A percentile compares a stretch with the other conserved stretches of the same genome.
These are phyloP conservation scores for Chondrosia reniformis DNA, from an alignment of 37 sponge, comb jelly and placozoan genomes.

Conservation along the genomic window DNA sequence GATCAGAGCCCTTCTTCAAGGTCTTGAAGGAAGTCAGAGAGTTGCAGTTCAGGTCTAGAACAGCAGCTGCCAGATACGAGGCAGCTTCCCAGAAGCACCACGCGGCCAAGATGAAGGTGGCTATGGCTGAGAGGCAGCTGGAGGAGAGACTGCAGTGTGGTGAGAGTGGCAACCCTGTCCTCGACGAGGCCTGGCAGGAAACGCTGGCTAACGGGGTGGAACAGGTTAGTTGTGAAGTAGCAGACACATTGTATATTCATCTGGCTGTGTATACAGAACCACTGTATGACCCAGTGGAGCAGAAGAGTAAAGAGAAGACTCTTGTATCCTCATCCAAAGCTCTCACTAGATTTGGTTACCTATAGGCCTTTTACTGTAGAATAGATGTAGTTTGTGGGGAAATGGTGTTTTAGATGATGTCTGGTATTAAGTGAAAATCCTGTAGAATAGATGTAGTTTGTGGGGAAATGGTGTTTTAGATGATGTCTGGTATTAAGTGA, in stretches of 20 bases:
- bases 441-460: too few species aligned
- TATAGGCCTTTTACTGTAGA: too few species aligned
- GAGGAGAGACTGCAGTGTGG: too few species aligned
- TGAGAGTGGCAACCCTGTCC: background rate
- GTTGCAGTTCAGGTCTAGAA: background rate
- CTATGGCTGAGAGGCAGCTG: conserved; percentile 3
- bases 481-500: too few species aligned
- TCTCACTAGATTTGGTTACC: too few species aligned
- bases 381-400: too few species aligned
- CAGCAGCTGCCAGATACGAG: background rate
- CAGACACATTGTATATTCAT: background rate
- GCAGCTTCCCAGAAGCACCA: conserved; percentile 15
- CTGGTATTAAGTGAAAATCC: too few species aligned
- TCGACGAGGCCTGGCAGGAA: conserved; percentile 20
- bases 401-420: too few species aligned
- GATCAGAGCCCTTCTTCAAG: conserved; percentile 4
- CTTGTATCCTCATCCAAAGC: too few species aligned
- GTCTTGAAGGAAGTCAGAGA: conserved; percentile 14
- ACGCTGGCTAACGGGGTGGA: background rate
- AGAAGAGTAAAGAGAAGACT: too few species aligned
- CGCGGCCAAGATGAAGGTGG: conserved; percentile 7
- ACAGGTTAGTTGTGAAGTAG: background rate
- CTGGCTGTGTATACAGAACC: background rate
- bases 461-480: too few species aligned
- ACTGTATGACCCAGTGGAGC: too few species aligned